phyloP scores from a whole-genome alignment of 2,888 invertebrate species.

The Tupiocoris notatus region DNA sequence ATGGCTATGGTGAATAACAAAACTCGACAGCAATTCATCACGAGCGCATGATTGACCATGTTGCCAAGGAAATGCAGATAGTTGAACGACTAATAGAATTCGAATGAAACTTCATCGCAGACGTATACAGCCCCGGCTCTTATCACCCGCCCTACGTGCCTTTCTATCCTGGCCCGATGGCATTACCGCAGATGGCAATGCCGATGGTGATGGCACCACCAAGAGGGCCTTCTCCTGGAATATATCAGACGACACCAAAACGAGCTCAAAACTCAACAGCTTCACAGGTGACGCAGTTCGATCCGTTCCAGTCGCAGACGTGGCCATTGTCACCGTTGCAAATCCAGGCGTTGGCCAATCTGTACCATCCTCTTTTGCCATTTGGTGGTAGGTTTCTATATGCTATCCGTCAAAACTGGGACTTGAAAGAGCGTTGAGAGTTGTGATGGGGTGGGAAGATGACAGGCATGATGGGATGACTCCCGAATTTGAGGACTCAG shows the following conservation, averaged over 20 bases:
- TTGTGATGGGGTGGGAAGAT: too few species aligned
- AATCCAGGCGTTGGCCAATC: constrained; percentile 22
- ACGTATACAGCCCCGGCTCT: background rate
- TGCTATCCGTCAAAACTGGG: background rate
- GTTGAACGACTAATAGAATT: background rate
- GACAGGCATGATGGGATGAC: too few species aligned
- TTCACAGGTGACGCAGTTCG: background rate
- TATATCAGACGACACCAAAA: background rate
- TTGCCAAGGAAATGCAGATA: background rate
- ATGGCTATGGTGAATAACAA: background rate
- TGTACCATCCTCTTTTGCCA: constrained; percentile 2
- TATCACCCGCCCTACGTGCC: constrained; percentile 12
- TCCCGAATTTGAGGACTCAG: too few species aligned
- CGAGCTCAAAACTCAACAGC: background rate
- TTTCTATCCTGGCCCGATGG: background rate
- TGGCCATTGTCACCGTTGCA: constrained; percentile 27
- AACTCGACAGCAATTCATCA: background rate
- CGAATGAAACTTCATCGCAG: constrained; percentile 14
- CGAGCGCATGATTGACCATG: background rate
- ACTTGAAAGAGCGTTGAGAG: too few species aligned
- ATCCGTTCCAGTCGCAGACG: constrained; percentile 10
- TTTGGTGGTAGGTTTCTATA: background rate
- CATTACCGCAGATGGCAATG: background rate
- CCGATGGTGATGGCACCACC: background rate
- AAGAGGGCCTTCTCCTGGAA: background rate